Percentiles rank a stretch among this genome's conserved stretches.
Conservation (phyloP, 2,113 vertebrate genomes). For the Lycaon pictus region DNA sequence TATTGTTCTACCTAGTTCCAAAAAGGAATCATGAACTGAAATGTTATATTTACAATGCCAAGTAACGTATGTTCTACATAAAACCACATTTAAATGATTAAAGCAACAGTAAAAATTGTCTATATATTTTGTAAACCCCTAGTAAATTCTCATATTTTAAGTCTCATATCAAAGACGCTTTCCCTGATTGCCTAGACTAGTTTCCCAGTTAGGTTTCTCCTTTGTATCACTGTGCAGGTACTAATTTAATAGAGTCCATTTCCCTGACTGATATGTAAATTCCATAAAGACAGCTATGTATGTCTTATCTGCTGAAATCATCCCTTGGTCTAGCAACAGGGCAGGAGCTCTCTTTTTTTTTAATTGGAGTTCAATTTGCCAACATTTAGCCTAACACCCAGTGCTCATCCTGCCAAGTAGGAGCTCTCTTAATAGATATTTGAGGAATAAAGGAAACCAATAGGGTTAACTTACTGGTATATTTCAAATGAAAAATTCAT, state of each 20-base stretch:
- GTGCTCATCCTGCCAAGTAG: too few relatives aligned
- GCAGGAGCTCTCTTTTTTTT: not conserved
- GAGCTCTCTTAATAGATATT: not conserved
- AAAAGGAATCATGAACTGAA: constrained; percentile 28
- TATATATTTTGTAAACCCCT: not conserved
- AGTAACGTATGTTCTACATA: not conserved
- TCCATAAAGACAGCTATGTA: not conserved
- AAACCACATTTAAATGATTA: not conserved
- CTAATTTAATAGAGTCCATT: not conserved
- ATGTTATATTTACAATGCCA: not conserved
- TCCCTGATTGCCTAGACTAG: not conserved
- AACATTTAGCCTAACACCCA: too few relatives aligned
- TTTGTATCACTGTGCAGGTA: not conserved
- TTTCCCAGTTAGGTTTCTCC: not conserved
- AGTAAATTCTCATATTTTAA: constrained; percentile 36
- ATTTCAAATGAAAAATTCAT: constrained; percentile 8
- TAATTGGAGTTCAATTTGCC: too few relatives aligned
- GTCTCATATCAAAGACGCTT: not conserved
- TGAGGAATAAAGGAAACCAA: constrained; percentile 10
- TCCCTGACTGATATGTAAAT: not conserved
- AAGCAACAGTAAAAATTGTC: not conserved
- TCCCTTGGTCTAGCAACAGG: not conserved
- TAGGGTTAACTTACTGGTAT: not conserved
- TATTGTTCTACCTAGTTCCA: not conserved
- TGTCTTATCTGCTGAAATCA: not conserved